Evolutionary conservation across 2,888 invertebrate species (phyloP), one percentile per base, ranked within the genome.

Genomic region (Cosmia pyralina): DNA sequence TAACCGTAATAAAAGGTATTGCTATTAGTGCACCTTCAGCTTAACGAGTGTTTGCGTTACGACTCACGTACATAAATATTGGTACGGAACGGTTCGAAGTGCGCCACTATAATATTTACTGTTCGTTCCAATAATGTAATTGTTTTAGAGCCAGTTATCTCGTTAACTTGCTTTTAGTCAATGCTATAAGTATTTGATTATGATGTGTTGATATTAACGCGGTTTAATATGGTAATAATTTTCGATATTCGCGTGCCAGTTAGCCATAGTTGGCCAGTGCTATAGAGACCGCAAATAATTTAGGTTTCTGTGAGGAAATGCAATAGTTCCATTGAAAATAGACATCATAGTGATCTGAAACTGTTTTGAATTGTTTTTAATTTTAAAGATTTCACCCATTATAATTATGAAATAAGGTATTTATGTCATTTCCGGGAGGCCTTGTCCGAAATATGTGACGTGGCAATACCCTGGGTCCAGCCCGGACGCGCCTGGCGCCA

Each of bases 1-100:
- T 44, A n/a, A 38, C 63, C 22, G n/a, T 67, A 59, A 67, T 44
- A 60, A 67, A 64, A 48, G 41, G n/a, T 44, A 69, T 80, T 66
- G 46, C 58, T 59, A 38, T 64, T n/a, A 65, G 65, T 84, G 77
- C 84, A 84, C 63, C 82, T 69, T 55, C 67, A 65, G 69, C 84
- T 79, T 84, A 75, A 76, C 63, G 58, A 63, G 44, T 72, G 65
- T 84, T 77, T 75, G 82, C 48, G 53, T 66, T 58, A 60, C 63
- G 58, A 67, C 59, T 72, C 53, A 50, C 59, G 66, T 69, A 41
- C 44, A 77, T 84, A 75, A 82, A 79, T 63, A 64, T 73, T 77
- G 65, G 65, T 50, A 11, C 7, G 62, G 50, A 38, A 34, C 65
- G 57, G 60, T 34, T 34, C 34, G 50, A 62, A 66, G 46, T 55